Percentiles rank a stretch among this genome's conserved stretches.
Conservation (phyloP, 1,140 invertebrate genomes). For the Carposina sasakii region DNA sequence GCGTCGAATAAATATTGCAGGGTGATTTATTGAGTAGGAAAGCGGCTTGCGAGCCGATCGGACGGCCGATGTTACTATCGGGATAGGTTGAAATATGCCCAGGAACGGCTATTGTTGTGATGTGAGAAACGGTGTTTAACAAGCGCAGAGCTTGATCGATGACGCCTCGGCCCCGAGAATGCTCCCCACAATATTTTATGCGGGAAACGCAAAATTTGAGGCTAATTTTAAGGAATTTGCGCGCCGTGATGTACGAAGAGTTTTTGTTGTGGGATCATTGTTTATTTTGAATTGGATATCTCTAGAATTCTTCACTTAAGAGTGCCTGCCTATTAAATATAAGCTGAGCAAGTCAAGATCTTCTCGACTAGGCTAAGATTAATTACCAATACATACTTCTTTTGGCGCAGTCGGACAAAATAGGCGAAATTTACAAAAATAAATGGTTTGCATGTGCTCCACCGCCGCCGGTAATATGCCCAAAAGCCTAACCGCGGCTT, state of each 20-base stretch:
- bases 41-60: conserved; percentile 39
- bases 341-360: no score
- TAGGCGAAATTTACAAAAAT: no score
- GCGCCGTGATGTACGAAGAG: no score
- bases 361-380: no score
- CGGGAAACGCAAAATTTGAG: conserved; percentile 48
- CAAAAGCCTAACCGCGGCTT: no score
- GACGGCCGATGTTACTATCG: conserved; percentile 53
- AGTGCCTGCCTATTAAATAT: no score
- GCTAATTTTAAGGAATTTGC: conserved; percentile 46
- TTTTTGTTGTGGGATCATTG: conserved; percentile 12
- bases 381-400: no score
- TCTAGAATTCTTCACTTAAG: no score
- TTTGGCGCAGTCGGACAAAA: no score
- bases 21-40: conserved; percentile 63
- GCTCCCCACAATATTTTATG: conserved; percentile 51
- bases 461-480: no score
- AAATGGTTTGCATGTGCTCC: no score
- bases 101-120: conserved; percentile 60
- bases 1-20: conserved; percentile 66
- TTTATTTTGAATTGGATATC: no score
- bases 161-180: conserved; percentile 30
- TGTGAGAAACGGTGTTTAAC: conserved; percentile 70
- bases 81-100: conserved; percentile 66
- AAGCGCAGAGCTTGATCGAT: conserved; percentile 63